phyloP scores from a whole-genome alignment of 2,888 invertebrate species.

The Heliconius sara region DNA sequence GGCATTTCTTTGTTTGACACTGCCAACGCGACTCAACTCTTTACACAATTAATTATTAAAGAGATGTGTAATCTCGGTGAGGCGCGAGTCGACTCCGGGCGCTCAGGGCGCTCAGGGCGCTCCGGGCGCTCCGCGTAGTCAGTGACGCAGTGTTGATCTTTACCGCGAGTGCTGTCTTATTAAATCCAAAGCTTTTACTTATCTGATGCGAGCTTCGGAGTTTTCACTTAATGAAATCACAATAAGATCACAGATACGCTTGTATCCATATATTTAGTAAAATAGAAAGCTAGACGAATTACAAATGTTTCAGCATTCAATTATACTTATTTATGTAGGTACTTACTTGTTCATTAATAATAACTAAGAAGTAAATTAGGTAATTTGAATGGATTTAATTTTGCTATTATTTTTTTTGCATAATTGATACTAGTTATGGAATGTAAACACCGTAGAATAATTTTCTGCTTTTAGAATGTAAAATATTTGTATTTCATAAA shows the following conservation, averaged over 20 bases:
- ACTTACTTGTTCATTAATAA: background rate
- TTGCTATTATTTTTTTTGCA: too few relatives aligned
- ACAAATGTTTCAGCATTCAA: background rate
- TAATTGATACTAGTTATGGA: too few relatives aligned
- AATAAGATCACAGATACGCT: slow-evolving; percentile 54
- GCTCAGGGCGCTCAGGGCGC: slow-evolving; percentile 48
- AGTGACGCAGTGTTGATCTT: slow-evolving; percentile 76
- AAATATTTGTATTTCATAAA: too few relatives aligned
- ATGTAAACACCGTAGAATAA: too few relatives aligned
- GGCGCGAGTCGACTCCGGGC: slow-evolving; percentile 44
- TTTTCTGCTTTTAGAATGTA: too few relatives aligned
- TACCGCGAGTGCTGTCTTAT: slow-evolving; percentile 66
- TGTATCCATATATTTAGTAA: background rate
- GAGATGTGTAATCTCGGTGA: slow-evolving; percentile 67
- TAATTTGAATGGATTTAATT: background rate
- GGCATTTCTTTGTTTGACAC: slow-evolving; percentile 42
- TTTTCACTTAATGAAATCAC: slow-evolving; percentile 70
- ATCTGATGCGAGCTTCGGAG: slow-evolving; percentile 58
- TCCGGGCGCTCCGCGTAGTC: slow-evolving; percentile 59
- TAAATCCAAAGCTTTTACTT: slow-evolving; percentile 61
- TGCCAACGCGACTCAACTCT: slow-evolving; percentile 63
- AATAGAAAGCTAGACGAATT: background rate
- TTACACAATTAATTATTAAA: slow-evolving; percentile 80
- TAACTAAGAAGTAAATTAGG: background rate
- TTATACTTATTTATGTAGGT: background rate